Evolutionary conservation across 2,888 invertebrate genomes (phyloP), one percentile per base, ranked within the genome.

Genomic region (Drosophila macrothrix): DNA sequence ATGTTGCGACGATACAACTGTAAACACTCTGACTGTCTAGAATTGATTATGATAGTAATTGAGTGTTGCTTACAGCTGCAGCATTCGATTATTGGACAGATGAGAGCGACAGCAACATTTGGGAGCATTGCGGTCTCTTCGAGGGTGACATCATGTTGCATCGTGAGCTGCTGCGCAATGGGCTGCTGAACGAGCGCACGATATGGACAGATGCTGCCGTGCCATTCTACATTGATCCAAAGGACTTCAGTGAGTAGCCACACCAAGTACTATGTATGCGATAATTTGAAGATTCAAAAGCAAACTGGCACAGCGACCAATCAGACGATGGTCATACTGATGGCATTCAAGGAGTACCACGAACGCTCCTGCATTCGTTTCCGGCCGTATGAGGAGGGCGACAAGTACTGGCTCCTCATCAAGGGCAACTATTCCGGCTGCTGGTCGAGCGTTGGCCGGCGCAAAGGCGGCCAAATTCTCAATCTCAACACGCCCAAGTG

Each of bases 401-500:
- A 96, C 81, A 90, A 92, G 14, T 94, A 95, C 87, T 96, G 95
- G 91, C 93, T 96, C 19, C 93, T 94, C 25, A 93, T 96, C 71
- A 94, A 94, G 86, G 93, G 94, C 50, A 93, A 93, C 76, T 93
- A 93, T 50, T 93, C 94, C 0, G 95, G 96, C 19, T 96, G 96
- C 88, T 96, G 95, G 94, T 96, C 96, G 1, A 94, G 94, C 81
- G 95, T 96, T 4, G 96, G 96, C 0, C 91, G 91, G 56, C 93
- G 95, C 39, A 94, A 94, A 4, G 95, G 95, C 0, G 94, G 95
- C 9, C 96, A 96, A 91, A 93, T 94, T 0, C 87, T 95, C 28
- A 95, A 95, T 82, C 88, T 95, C 1, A 94, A 91, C 73, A 93
- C 94, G 0, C 94, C 94, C 28, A 94, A 94, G 37, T 95, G 95